Conservation (phyloP, 2,797 vertebrate species). For the Enteromius unitaeniatus region DNA sequence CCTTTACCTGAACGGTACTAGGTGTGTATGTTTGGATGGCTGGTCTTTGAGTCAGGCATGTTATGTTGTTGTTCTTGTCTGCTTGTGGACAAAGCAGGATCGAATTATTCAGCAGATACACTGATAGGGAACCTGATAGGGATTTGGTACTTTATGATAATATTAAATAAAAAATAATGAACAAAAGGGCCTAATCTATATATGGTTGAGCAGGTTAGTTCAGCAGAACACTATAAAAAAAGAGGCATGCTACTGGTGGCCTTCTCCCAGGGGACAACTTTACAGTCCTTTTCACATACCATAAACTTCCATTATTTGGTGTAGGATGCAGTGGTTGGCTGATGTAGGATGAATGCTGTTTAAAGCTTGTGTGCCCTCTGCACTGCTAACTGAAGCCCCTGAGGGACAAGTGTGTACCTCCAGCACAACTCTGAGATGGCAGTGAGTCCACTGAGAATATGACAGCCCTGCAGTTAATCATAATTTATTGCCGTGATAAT, state of each 20-base stretch:
- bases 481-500: constrained; percentile 76
- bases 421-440: constrained; percentile 60
- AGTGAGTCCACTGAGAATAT: constrained; percentile 63
- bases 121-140: neutral
- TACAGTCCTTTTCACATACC: neutral
- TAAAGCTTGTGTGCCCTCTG: constrained; percentile 17
- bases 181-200: neutral
- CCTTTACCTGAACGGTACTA: neutral
- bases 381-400: constrained; percentile 25
- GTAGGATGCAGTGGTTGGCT: neutral
- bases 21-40: neutral
- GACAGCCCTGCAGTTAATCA: constrained; percentile 68
- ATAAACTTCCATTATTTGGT: constrained; percentile 3
- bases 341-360: constrained; percentile 13
- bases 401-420: constrained; percentile 49
- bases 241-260: neutral
- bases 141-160: neutral
- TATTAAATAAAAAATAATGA: neutral
- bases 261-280: neutral
- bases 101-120: neutral
- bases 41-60: neutral
- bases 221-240: neutral
- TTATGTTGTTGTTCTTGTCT: neutral
- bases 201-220: neutral
- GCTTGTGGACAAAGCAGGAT: neutral